phyloP scores from a whole-genome alignment of 2,797 vertebrate species.

The Falco rusticolus region DNA sequence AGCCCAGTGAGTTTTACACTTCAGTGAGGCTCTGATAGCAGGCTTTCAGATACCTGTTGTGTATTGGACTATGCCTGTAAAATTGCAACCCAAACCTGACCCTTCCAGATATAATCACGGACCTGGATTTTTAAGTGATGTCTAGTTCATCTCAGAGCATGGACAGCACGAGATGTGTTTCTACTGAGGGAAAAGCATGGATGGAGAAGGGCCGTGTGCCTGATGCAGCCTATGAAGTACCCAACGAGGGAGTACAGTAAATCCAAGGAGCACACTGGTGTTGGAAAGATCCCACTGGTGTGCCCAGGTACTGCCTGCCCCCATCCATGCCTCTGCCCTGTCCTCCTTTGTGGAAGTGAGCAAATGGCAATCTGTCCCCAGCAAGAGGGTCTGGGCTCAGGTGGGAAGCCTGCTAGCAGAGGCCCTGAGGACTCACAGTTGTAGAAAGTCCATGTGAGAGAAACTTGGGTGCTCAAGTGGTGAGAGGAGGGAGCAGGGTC shows the following conservation, averaged over 20 bases:
- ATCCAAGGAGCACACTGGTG: neutral
- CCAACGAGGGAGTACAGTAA: rapidly evolving
- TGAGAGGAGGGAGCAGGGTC: neutral
- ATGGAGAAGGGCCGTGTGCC: neutral
- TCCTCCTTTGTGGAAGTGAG: neutral
- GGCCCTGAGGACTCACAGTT: neutral
- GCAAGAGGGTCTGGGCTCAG: neutral
- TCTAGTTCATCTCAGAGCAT: neutral
- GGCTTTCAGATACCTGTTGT: neutral
- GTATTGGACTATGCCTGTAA: neutral
- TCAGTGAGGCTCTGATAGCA: neutral
- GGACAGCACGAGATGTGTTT: rapidly evolving
- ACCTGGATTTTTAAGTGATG: neutral
- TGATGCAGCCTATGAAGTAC: neutral
- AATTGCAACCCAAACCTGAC: neutral
- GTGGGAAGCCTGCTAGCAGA: neutral
- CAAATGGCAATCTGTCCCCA: neutral
- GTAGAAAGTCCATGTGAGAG: neutral
- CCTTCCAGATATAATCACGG: neutral
- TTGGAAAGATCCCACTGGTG: neutral
- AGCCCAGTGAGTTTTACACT: neutral
- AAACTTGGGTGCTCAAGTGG: neutral
- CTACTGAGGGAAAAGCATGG: neutral
- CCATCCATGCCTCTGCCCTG: neutral
- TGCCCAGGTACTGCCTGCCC: neutral